phyloP scores from a whole-genome alignment of 2,113 vertebrate species.

The Chloroceryle aenea region DNA sequence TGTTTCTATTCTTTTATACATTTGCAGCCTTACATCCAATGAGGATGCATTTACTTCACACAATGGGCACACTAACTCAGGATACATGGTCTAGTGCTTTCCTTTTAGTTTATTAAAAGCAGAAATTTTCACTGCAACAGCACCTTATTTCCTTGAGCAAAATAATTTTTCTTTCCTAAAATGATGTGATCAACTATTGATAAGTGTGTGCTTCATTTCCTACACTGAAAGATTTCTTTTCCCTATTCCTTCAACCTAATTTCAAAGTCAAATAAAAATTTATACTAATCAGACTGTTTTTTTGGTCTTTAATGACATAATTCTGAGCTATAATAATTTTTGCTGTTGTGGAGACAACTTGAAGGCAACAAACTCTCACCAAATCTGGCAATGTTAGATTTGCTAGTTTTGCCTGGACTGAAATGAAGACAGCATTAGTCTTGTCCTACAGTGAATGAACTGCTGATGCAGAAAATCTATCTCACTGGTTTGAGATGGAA shows the following conservation, averaged over 20 bases:
- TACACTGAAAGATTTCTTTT: neutral
- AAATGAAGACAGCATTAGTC: neutral
- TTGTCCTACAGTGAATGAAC: neutral
- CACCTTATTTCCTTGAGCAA: neutral
- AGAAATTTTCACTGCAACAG: neutral
- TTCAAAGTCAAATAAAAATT: constrained; percentile 6
- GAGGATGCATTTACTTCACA: neutral
- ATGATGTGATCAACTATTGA: neutral
- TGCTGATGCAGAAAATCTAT: neutral
- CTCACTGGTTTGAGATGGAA: neutral
- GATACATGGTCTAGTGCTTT: neutral
- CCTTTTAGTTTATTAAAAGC: neutral
- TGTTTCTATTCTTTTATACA: neutral
- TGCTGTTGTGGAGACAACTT: neutral
- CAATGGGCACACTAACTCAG: neutral
- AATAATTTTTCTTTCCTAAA: neutral
- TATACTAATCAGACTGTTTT: neutral
- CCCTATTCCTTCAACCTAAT: neutral
- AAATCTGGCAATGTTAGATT: neutral
- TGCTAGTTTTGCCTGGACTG: neutral
- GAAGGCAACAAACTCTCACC: neutral
- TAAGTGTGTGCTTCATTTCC: neutral
- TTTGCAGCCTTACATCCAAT: neutral
- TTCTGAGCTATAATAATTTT: neutral
- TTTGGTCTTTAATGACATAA: neutral